Conservation (phyloP, 2,113 vertebrate species). For the Chinchilla lanigera region DNA sequence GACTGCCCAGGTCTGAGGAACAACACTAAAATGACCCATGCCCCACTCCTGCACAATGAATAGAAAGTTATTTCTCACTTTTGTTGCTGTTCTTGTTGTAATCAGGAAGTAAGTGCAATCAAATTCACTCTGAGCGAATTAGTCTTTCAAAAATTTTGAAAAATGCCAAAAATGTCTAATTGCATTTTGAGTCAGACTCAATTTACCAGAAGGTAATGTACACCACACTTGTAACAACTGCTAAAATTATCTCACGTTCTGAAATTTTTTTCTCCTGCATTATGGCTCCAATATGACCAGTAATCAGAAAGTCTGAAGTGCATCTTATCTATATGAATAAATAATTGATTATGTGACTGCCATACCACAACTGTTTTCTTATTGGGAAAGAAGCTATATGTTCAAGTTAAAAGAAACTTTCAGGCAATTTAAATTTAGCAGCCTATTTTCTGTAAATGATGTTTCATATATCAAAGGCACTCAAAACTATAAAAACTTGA, state of each 20-base stretch:
- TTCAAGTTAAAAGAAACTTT: neutral
- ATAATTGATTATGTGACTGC: neutral
- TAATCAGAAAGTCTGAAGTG: neutral
- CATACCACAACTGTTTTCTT: neutral
- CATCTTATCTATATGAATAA: neutral
- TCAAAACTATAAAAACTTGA: neutral
- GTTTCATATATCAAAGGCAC: neutral
- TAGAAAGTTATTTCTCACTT: neutral
- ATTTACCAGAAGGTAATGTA: neutral
- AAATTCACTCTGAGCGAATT: constrained; percentile 23
- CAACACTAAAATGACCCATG: neutral
- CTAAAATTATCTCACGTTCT: neutral
- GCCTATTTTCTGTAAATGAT: neutral
- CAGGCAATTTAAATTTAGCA: neutral
- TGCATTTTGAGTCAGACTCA: constrained; percentile 7
- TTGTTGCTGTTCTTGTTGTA: neutral
- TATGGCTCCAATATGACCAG: neutral
- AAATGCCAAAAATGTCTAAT: neutral
- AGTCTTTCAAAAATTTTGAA: neutral
- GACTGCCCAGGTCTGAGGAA: neutral
- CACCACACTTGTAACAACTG: neutral
- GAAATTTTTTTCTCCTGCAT: rapidly evolving
- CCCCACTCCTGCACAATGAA: neutral
- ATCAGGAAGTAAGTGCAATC: neutral
- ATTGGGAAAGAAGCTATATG: neutral